Evolutionary conservation across 2,113 vertebrate genomes (phyloP), one percentile per base, ranked within the genome.

Genomic region (Lutjanus erythropterus): DNA sequence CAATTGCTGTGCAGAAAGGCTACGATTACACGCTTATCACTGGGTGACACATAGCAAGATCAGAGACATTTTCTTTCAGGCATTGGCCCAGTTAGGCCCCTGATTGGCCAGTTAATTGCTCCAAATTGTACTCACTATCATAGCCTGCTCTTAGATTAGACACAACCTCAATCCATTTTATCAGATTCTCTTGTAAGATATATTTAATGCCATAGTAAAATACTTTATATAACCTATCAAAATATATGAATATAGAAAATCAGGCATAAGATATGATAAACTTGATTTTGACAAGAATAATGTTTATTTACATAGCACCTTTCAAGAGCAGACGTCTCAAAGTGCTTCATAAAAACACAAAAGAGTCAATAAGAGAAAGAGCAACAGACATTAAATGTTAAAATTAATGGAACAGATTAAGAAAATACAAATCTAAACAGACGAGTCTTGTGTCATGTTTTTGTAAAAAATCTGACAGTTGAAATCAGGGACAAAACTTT

Each of bases 1-100:
- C 47, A 78, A 47, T 53, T 27, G 37, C 62, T 46, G 58, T 75
- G 49, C 55, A 67, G 56, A 33, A 12, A 49, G 49, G 33, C 55
- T 65, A 15, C 23, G 19, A 64, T 73, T 39, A 65, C n/a, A 23
- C 9, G 0, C 42, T 67, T 53, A 46, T 59, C 53, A 47, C 39
- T 72, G 58, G 39, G 74, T 53, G 72, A 62, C 9, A 3, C 49
- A 77, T 27, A 29, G 42, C 27, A 27, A 52, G 21, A 37, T 59
- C 18, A 23, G 4, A 69, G 41, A 44, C 11, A n/a, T 25, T 21
- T 44, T 37, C 11, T 71, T 62, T 42, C 9, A 41, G 31, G 12
- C 41, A n/a, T 25, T 15, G 8, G 41, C 10, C 33, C 42, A 74
- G 58, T 59, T 29, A 52, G 37, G 47, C 18, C 47, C 25, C 39